A percentile compares a stretch with the other conserved stretches of the same genome.
These are phyloP conservation scores for Drosophila carrolli DNA, from an alignment of 1,140 invertebrate genomes.

Conservation along the genomic window DNA sequence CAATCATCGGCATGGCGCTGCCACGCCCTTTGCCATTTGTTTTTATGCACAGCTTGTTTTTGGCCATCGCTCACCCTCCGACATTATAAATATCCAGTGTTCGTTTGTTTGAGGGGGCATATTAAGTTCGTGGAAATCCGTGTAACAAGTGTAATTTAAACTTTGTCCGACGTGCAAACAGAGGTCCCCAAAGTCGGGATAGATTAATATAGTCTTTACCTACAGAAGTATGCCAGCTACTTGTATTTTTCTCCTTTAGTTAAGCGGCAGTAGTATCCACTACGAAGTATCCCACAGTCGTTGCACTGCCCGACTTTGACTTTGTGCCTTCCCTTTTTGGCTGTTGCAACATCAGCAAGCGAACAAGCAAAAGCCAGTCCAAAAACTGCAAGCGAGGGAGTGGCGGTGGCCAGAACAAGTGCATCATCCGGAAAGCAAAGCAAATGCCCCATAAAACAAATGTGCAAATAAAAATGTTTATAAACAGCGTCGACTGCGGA, in stretches of 20 bases:
- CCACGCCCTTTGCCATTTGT: constrained; percentile 52
- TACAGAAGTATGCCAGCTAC: no score
- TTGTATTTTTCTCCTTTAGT: no score
- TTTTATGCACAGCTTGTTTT: constrained; percentile 35
- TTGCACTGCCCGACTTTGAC: neutral
- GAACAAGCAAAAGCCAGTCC: constrained; percentile 26
- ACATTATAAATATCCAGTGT: neutral
- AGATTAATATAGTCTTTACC: no score
- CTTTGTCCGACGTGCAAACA: no score
- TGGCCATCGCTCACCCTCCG: neutral
- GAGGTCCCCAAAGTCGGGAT: no score
- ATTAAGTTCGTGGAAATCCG: neutral
- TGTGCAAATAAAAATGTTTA: constrained; percentile 55
- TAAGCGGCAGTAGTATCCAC: no score
- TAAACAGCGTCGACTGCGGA: constrained; percentile 41
- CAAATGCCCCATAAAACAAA: constrained; percentile 54
- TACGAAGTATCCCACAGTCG: neutral
- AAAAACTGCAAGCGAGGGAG: constrained; percentile 9
- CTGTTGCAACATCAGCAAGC: constrained; percentile 42
- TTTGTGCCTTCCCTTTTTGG: neutral
- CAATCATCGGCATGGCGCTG: constrained; percentile 40
- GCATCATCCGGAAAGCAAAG: constrained; percentile 48
- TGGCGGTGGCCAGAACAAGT: constrained; percentile 24
- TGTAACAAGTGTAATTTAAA: no score
- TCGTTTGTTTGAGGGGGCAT: neutral